Base-by-base conservation (phyloP, 2,113 vertebrate genomes). In the Ptychochromis oligacanthus region DNA sequence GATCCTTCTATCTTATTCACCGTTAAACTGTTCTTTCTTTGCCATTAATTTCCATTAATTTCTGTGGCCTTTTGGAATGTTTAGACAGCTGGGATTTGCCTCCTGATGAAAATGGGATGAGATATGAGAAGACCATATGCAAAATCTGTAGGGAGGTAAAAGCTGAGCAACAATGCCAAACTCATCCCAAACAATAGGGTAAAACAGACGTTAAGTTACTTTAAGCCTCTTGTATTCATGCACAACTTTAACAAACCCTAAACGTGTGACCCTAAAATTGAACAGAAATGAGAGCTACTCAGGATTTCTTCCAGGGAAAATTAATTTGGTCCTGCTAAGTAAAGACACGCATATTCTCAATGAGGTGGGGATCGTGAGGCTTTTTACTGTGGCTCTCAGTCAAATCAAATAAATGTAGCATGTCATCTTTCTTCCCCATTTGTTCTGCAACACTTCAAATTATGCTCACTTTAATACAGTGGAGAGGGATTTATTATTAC, bases 321-420 rank as follows among this genome's bases (percentile, higher is more conserved):
- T n/a, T n/a, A 4, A 2, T 86, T 84, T 74, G 59, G 46, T 38
- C 54, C 26, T 74, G 17, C 3, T 18, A 49, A 46, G 40, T 3
- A 64, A 6, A 59, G 52, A 82, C 28, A 80, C 67, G 26, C 80
- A 81, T 40, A 60, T 28, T 36, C 20, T 11, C 3, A 26, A 22
- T 43, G 67, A 82, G 79, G 56, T 0, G n/a, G 18, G 36, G 52
- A 80, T 82, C 22, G 18, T 15, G 20, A 67, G 55, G 75, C 79
- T 87, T 82, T n/a, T 84, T 7, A 75, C 58, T 75, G 72, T 79
- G 82, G 75, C 82, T 65, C 40, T 77, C 43, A 34, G 67, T 85
- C 75, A 79, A 81, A 80, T 77, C 60, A 80, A 70, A 87, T 81
- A 81, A 85, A 79, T 80, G 67, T 49, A 82, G 61, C 40, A 20